Percentiles rank a stretch among this genome's conserved stretches.
Evolutionary conservation across 2,797 vertebrate genomes (phyloP).

Genomic region (Hapalemur alaotrensis): DNA sequence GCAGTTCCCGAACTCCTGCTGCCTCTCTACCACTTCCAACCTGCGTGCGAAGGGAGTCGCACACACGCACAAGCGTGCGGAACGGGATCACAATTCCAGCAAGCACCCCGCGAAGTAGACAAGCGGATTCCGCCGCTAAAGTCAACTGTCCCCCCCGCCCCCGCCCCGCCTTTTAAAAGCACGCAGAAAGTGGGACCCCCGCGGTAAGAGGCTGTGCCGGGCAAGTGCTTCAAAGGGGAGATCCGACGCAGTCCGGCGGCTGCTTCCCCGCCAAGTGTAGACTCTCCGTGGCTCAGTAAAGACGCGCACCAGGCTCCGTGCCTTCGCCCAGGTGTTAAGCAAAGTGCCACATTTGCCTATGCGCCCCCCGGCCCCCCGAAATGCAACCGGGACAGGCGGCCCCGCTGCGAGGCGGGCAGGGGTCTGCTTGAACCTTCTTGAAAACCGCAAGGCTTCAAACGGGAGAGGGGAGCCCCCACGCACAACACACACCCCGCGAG

Average conservation of each 20-base stretch:
- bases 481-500: neutral
- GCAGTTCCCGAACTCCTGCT: neutral
- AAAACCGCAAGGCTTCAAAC: neutral
- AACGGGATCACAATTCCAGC: neutral
- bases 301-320: neutral
- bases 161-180: neutral
- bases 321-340: constrained; percentile 34
- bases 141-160: neutral
- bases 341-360: neutral
- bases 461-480: neutral
- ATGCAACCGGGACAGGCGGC: neutral
- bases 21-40: constrained; percentile 2
- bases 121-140: neutral
- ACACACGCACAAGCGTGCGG: neutral
- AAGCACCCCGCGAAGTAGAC: neutral
- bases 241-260: neutral
- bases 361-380: neutral
- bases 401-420: neutral
- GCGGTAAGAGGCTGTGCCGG: neutral
- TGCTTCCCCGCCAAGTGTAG: neutral
- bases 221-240: neutral
- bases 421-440: neutral
- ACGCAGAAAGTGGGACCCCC: neutral
- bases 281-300: neutral
- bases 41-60: neutral